Base-by-base conservation (phyloP, 2,888 invertebrate species). In the Cephus nigrinus region DNA sequence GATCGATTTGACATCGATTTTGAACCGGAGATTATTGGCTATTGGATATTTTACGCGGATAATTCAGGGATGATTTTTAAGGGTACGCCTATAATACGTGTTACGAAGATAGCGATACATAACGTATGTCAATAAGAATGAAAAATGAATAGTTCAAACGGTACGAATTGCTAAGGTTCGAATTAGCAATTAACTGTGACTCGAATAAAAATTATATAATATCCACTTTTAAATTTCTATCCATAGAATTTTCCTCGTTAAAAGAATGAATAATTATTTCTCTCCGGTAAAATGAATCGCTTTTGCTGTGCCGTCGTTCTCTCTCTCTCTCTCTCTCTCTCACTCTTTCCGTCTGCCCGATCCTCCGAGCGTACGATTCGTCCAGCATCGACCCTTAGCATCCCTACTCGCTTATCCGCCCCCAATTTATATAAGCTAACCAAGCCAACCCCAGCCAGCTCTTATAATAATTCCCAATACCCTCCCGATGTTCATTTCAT, bases 391-490 rank as follows among this genome's bases (percentile, higher is more conserved):
- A 23, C 68, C 33, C 32, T 75, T 68, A n/a, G 32, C 32, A 68
- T 72, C 15, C 75, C 55, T 32, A 32, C 68, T 75, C 75, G 32
- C 75, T 68, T 36, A 30, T 36, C 80, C 79, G 80, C 82, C 82
- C 83, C 84, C 85, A 84, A 86, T 88, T 87, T 88, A 85, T 88
- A 86, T 86, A 85, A 86, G 84, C 83, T 72, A 73, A 82, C 79
- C 77, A 69, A 79, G 76, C 77, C 79, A 72, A 75, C 84, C 83
- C 84, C 86, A 84, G 86, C 83, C 81, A 77, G 83, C 85, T 88
- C 88, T 88, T 90, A 90, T 90, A 90, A 91, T 90, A 91, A 91
- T 91, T 90, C 88, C 88, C 88, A 87, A 89, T 89, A 88, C 88
- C 85, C 80, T 80, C 80, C 82, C 87, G 90, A 90, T 91, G 91